Percentiles rank a stretch among this genome's conserved stretches.
phyloP scores from a whole-genome alignment of 2,888 invertebrate species.

The Sclerodermus sp. region DNA sequence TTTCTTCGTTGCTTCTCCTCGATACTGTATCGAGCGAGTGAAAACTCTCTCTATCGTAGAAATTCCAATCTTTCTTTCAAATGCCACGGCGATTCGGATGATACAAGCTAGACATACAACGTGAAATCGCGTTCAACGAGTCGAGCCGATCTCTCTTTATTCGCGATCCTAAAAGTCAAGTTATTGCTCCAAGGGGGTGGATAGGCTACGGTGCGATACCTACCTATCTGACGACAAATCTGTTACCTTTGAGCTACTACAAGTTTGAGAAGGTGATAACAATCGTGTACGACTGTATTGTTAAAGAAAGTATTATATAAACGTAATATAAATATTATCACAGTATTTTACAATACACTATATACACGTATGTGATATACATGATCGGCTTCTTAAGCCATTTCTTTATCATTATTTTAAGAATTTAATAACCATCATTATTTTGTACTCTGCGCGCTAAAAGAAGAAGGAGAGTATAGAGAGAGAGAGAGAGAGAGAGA shows the following conservation, averaged over 20 bases:
- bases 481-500: too few species aligned
- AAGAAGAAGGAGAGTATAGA: slow-evolving; percentile 34
- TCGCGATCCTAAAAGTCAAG: neutral
- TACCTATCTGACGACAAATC: slow-evolving; percentile 15
- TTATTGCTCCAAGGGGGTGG: slow-evolving; percentile 8
- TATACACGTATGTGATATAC: slow-evolving; percentile 47
- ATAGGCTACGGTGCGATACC: slow-evolving; percentile 9
- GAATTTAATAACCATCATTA: slow-evolving; percentile 21
- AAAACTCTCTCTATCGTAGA: too few species aligned
- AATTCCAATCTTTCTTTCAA: too few species aligned
- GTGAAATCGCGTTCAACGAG: too few species aligned
- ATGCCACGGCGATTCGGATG: too few species aligned
- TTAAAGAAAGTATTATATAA: slow-evolving; percentile 34
- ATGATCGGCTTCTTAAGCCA: slow-evolving; percentile 7
- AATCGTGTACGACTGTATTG: slow-evolving; percentile 27
- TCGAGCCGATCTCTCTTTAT: neutral
- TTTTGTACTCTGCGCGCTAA: slow-evolving; percentile 45
- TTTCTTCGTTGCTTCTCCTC: too few species aligned
- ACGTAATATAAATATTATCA: slow-evolving; percentile 54
- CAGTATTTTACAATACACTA: slow-evolving; percentile 55
- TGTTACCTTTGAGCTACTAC: too few species aligned
- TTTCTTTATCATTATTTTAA: slow-evolving; percentile 28
- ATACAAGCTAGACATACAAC: too few species aligned
- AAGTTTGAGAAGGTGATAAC: slow-evolving; percentile 13
- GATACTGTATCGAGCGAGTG: too few species aligned